Evolutionary conservation across 2,888 invertebrate genomes (phyloP).

Genomic region (Chydorus sphaericus): DNA sequence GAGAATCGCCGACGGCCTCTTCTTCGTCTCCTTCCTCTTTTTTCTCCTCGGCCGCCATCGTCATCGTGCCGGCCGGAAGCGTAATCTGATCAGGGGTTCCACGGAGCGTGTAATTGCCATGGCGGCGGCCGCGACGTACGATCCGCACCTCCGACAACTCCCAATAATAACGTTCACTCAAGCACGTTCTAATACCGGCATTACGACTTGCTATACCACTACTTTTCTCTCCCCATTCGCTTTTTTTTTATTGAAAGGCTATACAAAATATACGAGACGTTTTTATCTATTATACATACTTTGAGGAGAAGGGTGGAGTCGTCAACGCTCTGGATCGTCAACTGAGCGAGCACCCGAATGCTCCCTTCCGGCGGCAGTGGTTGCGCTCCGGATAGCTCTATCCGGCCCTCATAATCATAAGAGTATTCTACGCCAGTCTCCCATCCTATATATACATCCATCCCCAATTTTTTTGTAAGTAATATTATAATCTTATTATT

Average conservation of each 20-base stretch:
- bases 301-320: constrained; percentile 14
- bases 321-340: constrained; percentile 17
- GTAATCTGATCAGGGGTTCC: not conserved
- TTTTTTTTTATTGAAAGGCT: not conserved
- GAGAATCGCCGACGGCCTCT: constrained; percentile 6
- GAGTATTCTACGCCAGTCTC: constrained; percentile 4
- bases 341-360: constrained; percentile 22
- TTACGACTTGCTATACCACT: not conserved
- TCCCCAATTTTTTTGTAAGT: not conserved
- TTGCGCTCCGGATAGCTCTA: constrained; percentile 24
- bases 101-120: not conserved
- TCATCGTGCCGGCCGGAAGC: not conserved
- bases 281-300: no score
- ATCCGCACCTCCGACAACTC: not conserved
- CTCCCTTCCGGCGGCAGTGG: constrained; percentile 26
- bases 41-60: not conserved
- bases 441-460: not conserved
- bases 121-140: not conserved
- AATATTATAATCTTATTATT: no score
- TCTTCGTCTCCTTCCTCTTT: no score
- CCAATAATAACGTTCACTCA: not conserved
- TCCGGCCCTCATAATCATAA: not conserved
- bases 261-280: not conserved
- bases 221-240: not conserved
- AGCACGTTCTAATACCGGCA: not conserved